These are phyloP conservation scores for Gisinianus flammeolus DNA, from an alignment of 2,888 invertebrate genomes.

Conservation along the genomic window DNA sequence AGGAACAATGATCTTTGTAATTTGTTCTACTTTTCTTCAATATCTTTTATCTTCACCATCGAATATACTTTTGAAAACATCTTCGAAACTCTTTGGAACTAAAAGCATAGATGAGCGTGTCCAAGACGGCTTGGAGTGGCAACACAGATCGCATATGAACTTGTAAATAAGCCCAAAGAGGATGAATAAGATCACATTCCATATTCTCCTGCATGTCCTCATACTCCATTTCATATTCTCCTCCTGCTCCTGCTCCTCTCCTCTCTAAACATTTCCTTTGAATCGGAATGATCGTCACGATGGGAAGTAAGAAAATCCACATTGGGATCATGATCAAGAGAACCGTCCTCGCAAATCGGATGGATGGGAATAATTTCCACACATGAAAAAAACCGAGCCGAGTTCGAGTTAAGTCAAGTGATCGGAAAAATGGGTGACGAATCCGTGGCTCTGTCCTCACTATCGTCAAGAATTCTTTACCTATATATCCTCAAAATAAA, in stretches of 20 bases:
- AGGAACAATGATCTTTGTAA: no score
- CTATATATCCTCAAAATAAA: no score
- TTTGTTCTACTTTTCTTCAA: no score
- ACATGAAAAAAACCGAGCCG: slow-evolving; percentile 56
- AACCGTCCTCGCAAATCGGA: slow-evolving; percentile 56
- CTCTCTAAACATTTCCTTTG: slow-evolving; percentile 50
- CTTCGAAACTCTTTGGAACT: slow-evolving; percentile 56
- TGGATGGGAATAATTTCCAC: slow-evolving; percentile 51
- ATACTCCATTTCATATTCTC: slow-evolving; percentile 42
- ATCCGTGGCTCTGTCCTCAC: no score
- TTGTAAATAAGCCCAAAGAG: slow-evolving; percentile 51
- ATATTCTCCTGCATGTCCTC: no score
- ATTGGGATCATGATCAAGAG: slow-evolving; percentile 59
- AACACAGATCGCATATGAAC: slow-evolving; percentile 57
- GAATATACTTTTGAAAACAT: background rate
- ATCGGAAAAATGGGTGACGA: slow-evolving; percentile 52
- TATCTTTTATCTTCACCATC: no score
- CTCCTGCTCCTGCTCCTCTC: no score
- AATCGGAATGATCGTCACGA: slow-evolving; percentile 57
- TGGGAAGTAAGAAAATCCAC: slow-evolving; percentile 58
- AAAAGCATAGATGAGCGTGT: slow-evolving; percentile 56
- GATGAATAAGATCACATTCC: slow-evolving; percentile 52
- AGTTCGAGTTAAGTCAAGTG: slow-evolving; percentile 52
- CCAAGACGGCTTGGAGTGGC: slow-evolving; percentile 57
- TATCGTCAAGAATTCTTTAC: no score